These are phyloP conservation scores for Epinephelus moara DNA, from an alignment of 2,113 vertebrate species.

Conservation along the genomic window DNA sequence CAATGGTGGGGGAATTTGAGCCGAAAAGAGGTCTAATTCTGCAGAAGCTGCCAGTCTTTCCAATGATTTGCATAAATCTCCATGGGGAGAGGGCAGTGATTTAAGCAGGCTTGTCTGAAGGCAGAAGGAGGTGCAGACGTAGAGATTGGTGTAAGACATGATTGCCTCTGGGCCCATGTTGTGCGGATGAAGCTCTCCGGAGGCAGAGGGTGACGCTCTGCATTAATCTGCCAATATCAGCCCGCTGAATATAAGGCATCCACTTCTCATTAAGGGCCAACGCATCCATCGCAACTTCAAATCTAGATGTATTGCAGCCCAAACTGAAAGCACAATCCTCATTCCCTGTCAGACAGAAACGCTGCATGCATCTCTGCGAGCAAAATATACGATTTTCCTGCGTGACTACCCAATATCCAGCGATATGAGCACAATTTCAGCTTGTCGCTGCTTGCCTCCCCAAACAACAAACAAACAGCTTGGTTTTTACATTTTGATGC, in stretches of 20 bases:
- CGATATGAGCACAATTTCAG: conserved; percentile 24
- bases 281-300: conserved; percentile 10
- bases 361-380: background rate
- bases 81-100: conserved; percentile 59
- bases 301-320: background rate
- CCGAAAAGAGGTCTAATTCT: conserved; percentile 52
- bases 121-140: conserved; percentile 59
- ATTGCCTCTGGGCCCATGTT: conserved; percentile 72
- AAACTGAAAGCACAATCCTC: conserved; percentile 12
- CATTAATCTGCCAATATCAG: conserved; percentile 72
- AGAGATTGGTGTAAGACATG: conserved; percentile 63
- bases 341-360: conserved; percentile 26
- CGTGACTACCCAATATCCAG: background rate
- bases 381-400: conserved; percentile 22
- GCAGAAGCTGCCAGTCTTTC: conserved; percentile 53
- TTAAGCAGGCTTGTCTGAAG: conserved; percentile 68
- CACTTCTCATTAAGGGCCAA: conserved; percentile 60
- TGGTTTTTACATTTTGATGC: conserved; percentile 54
- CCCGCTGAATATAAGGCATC: conserved; percentile 57
- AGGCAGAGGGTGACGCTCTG: conserved; percentile 47
- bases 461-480: conserved; percentile 59
- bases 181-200: conserved; percentile 50
- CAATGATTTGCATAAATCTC: conserved; percentile 71
- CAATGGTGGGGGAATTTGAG: conserved; percentile 30
- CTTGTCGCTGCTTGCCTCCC: conserved; percentile 21